Evolutionary conservation across 2,888 invertebrate genomes (phyloP), one percentile per base, ranked within the genome.

Genomic region (Troilus luridus): DNA sequence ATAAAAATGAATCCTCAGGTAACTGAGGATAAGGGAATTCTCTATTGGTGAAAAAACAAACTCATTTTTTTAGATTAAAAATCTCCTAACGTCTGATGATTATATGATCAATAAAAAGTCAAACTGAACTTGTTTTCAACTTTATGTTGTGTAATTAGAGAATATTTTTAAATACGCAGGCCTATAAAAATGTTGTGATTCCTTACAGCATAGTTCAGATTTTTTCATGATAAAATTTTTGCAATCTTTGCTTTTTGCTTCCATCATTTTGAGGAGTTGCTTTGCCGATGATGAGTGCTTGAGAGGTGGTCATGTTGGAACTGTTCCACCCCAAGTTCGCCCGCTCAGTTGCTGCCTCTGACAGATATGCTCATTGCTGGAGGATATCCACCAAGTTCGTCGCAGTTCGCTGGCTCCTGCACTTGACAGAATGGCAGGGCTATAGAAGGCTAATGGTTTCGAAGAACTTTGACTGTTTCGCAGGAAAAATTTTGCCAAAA

Each of bases 341-440:
- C 56, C 56, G 85, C 56, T 85, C 6, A 85, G 56, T 11, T 81
- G 6, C 85, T 85, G 85, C 56, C 10, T 85, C 56, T 85, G 85
- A 58, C 85, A 85, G 85, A 56, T 85, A 54, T 85, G 56, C 56
- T 56, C 85, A 85, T 85, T 85, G 85, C 54, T 85, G 54, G 85
- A 56, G 85, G 56, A 85, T 85, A 58, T n/a, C 56, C 56, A 54
- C 21, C 14, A 85, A 56, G 85, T 85, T 85, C 85, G n/a, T 85
- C 56, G 54, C 54, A 85, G 54, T 85, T 85, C 21, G 56, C 9
- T 58, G 0, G 7, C 12, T 12, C 6, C 85, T 85, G 58, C 12
- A 85, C n/a, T n/a, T 56, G 56, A 85, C 58, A 85, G 85, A 6
- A 85, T 85, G 85, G n/a, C 58, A 54, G n/a, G 85, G 0, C 19